These are phyloP conservation scores for Corythoichthys haematopterus DNA, from an alignment of 2,113 vertebrate genomes.

Conservation along the genomic window DNA sequence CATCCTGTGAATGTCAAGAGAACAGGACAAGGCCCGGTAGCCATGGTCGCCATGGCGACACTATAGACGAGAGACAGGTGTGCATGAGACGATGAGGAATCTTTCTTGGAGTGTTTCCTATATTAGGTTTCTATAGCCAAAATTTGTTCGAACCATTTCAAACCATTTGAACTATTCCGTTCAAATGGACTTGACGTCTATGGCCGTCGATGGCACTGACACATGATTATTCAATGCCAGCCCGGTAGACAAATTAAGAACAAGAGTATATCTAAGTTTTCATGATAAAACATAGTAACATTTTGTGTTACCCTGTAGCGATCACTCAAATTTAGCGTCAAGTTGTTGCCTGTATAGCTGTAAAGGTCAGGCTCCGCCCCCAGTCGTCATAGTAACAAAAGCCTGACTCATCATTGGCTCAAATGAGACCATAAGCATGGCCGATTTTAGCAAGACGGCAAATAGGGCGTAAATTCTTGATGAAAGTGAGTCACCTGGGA, in stretches of 20 bases:
- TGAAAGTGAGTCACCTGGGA: not conserved
- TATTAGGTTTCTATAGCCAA: slow-evolving; percentile 1
- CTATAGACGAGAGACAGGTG: slow-evolving; percentile 55
- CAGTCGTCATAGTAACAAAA: not conserved
- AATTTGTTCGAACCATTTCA: slow-evolving; percentile 13
- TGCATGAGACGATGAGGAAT: slow-evolving; percentile 17
- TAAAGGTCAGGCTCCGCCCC: not conserved
- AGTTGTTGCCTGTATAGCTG: no score
- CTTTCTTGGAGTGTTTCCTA: slow-evolving; percentile 4
- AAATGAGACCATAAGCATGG: not conserved
- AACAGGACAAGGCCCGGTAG: slow-evolving; percentile 37
- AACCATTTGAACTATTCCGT: slow-evolving; percentile 3
- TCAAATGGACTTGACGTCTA: no score
- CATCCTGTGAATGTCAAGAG: slow-evolving; percentile 71
- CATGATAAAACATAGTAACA: no score
- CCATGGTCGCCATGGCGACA: slow-evolving; percentile 66
- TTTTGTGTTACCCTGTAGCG: no score
- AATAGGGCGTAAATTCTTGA: not conserved
- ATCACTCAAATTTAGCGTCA: no score
- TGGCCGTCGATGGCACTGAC: no score
- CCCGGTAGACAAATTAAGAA: no score
- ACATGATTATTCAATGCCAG: no score
- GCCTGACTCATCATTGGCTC: not conserved
- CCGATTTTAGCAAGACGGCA: not conserved
- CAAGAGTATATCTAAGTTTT: no score